Base-by-base conservation (phyloP, 2,888 invertebrate species). In the Phengaris arion region DNA sequence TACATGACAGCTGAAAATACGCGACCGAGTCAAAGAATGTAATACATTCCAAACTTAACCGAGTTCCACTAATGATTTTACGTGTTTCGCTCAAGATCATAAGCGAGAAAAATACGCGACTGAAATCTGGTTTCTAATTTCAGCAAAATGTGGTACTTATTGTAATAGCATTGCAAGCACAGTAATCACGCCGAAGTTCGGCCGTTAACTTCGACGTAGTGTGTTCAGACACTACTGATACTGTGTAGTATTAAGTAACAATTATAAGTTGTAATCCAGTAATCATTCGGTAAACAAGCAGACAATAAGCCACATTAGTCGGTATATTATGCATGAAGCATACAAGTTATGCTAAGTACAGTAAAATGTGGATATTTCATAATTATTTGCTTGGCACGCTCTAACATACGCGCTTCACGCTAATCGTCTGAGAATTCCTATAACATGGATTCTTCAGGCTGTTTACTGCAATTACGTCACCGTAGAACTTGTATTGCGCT, bases 381-480 rank as follows among this genome's bases (percentile, higher is more conserved):
- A 59, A 59, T 59, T 22, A 59, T 59, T 59, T 10, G 59, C 22
- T 22, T 59, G 59, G 59, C 59, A 59, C 59, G 59, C 59, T 59
- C 59, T 59, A 22, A 59, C 59, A 59, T 59, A 15, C 22, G 22
- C 59, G 51, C 48, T 51, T 70, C 70, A 70, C 48, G 48, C 70
- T 51, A 70, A 70, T 70, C 70, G 70, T 9, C 51, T n/a, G 70
- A 51, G 68, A 69, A 69, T 69, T 48, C 69, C 69, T 69, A 51
- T 69, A 69, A 51, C 69, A 69, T 69, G 69, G 51, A 69, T 69
- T 69, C 69, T 69, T 69, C 51, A 51, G 15, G 15, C 70, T 51
- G 51, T 45, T 70, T 70, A 70, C 70, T 70, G 70, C 70, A 51
- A 70, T 70, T 70, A 70, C 70, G 70, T 70, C 70, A 70, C 48